A percentile compares a stretch with the other conserved stretches of the same genome.
Conservation (phyloP, 2,888 invertebrate species). For the Zele albiditarsus region DNA sequence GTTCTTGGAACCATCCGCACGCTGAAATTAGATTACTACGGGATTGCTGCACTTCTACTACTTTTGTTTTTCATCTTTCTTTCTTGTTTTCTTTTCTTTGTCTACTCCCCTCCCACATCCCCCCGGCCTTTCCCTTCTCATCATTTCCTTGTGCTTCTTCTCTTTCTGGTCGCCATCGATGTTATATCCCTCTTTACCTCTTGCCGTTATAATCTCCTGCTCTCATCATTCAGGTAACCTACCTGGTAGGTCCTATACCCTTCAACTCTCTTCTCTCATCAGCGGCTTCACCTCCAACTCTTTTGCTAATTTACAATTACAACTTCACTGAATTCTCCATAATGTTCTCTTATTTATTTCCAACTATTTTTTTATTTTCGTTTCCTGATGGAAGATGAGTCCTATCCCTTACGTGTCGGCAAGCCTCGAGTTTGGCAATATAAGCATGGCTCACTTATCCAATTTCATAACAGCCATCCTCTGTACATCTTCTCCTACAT, state of each 20-base stretch:
- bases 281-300: too few species aligned
- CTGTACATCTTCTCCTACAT: constrained; percentile 42
- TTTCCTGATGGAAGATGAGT: too few species aligned
- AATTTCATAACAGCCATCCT: not conserved
- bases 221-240: constrained; percentile 49
- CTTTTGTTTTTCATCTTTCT: constrained; percentile 40
- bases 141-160: constrained; percentile 34
- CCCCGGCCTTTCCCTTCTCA: constrained; percentile 17
- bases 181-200: not conserved
- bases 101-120: constrained; percentile 19
- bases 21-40: constrained; percentile 71
- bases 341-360: constrained; percentile 20
- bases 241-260: constrained; percentile 51
- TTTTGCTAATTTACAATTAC: too few species aligned
- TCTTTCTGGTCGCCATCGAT: constrained; percentile 12
- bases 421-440: too few species aligned
- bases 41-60: constrained; percentile 65
- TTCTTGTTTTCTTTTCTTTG: too few species aligned
- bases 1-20: constrained; percentile 70
- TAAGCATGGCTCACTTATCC: too few species aligned
- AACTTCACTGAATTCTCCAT: not conserved
- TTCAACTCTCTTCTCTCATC: too few species aligned
- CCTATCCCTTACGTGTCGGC: too few species aligned
- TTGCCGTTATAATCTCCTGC: constrained; percentile 43
- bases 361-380: not conserved